A percentile compares a stretch with the other conserved stretches of the same genome.
These are phyloP conservation scores for Orchesella flavescens DNA, from an alignment of 2,888 invertebrate genomes.

Conservation along the genomic window DNA sequence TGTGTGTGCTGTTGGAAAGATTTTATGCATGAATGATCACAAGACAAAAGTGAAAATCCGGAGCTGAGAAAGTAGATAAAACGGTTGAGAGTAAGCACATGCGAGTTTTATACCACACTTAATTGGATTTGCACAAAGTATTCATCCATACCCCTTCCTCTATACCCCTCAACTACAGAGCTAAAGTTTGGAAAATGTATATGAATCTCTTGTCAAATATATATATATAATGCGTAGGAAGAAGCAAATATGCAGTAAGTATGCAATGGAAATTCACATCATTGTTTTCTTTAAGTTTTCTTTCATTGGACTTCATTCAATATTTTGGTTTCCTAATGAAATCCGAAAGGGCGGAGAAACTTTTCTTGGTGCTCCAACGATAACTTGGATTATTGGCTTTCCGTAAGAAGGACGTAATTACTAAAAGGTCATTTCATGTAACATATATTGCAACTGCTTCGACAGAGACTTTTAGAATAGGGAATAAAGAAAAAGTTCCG, in stretches of 20 bases:
- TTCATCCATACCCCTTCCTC: neutral
- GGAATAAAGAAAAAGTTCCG: too few species aligned
- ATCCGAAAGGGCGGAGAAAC: neutral
- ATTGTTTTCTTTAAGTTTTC: constrained; percentile 8
- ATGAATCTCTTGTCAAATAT: too few species aligned
- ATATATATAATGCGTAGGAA: too few species aligned
- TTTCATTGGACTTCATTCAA: constrained; percentile 22
- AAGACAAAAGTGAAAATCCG: constrained; percentile 26
- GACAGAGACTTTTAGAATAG: too few species aligned
- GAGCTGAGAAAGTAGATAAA: neutral
- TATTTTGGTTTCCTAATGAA: constrained; percentile 14
- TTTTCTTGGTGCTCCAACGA: neutral
- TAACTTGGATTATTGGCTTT: neutral
- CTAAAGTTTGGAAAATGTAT: too few species aligned
- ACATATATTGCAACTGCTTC: too few species aligned
- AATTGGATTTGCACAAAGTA: constrained; percentile 35
- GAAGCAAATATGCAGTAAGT: too few species aligned
- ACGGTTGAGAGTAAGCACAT: neutral
- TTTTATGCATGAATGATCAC: constrained; percentile 24
- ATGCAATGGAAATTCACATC: too few species aligned
- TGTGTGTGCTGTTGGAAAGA: constrained; percentile 1
- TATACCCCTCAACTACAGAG: too few species aligned
- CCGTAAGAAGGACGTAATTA: neutral
- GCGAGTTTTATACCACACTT: constrained; percentile 26
- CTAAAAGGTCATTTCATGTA: neutral